Evolutionary conservation across 2,888 invertebrate genomes (phyloP).

Genomic region (Entomobrya multifasciata): DNA sequence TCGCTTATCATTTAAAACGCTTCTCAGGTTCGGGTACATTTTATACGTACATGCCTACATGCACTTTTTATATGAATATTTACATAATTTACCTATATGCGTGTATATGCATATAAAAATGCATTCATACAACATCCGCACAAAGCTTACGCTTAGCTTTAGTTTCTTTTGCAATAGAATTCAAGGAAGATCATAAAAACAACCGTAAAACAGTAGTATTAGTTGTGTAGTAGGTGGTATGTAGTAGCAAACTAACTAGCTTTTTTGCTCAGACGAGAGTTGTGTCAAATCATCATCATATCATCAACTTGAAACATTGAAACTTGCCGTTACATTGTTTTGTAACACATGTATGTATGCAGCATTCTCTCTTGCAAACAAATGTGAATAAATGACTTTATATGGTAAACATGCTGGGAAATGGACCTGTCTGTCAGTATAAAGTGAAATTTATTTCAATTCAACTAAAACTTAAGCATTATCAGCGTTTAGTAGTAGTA

Average conservation of each 20-base stretch:
- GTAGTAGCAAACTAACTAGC: no score
- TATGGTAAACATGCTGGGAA: slow-evolving; percentile 27
- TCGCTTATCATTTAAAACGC: no score
- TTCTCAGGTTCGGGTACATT: no score
- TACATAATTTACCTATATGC: no score
- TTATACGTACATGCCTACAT: no score
- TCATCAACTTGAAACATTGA: neutral
- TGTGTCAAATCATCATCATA: neutral
- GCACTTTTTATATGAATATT: no score
- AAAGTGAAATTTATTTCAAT: slow-evolving; percentile 18
- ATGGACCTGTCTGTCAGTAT: slow-evolving; percentile 25
- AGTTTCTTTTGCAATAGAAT: neutral
- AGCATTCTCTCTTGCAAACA: neutral
- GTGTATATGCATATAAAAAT: no score
- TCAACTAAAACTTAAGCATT: neutral
- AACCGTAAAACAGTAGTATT: neutral
- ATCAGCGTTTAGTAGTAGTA: neutral
- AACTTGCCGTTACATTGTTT: no score
- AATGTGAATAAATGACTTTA: neutral
- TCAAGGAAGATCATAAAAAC: neutral
- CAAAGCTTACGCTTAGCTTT: no score
- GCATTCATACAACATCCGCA: no score
- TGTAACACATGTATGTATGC: no score
- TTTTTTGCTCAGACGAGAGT: no score
- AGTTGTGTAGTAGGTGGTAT: neutral